Conservation (phyloP, 2,888 invertebrate genomes). For the Dichetophora obliterata region DNA sequence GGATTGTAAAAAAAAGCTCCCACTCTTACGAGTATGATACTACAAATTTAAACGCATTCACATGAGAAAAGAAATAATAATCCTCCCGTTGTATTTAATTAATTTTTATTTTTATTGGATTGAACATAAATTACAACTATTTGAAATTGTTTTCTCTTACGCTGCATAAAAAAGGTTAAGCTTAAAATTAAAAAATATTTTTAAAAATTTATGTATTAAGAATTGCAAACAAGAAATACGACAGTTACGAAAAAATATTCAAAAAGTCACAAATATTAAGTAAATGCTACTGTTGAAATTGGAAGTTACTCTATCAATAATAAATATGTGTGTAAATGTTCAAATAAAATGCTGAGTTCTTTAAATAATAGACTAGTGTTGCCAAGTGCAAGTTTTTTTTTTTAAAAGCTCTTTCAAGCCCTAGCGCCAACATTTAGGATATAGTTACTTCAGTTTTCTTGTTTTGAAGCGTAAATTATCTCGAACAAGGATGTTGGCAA, state of each 20-base stretch:
- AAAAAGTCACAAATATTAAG: background rate
- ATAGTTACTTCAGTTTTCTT: constrained; percentile 50
- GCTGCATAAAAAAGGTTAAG: background rate
- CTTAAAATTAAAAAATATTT: background rate
- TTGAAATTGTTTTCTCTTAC: no score
- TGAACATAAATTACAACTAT: no score
- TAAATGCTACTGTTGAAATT: no score
- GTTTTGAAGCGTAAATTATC: constrained; percentile 74
- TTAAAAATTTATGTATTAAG: background rate
- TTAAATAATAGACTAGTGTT: background rate
- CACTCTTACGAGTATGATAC: no score
- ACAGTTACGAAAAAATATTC: background rate
- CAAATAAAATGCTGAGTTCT: background rate
- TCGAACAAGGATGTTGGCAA: constrained; percentile 86
- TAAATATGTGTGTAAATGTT: background rate
- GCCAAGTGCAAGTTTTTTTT: background rate
- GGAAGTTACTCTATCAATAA: no score
- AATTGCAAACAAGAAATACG: background rate
- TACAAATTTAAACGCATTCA: no score
- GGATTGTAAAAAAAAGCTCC: no score
- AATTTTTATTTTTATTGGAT: no score
- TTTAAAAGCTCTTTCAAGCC: background rate
- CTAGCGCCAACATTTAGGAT: background rate
- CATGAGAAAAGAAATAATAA: no score
- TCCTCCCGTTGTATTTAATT: no score